Base-by-base conservation (phyloP, 2,888 invertebrate genomes). In the Lamellibrachia satsuma region DNA sequence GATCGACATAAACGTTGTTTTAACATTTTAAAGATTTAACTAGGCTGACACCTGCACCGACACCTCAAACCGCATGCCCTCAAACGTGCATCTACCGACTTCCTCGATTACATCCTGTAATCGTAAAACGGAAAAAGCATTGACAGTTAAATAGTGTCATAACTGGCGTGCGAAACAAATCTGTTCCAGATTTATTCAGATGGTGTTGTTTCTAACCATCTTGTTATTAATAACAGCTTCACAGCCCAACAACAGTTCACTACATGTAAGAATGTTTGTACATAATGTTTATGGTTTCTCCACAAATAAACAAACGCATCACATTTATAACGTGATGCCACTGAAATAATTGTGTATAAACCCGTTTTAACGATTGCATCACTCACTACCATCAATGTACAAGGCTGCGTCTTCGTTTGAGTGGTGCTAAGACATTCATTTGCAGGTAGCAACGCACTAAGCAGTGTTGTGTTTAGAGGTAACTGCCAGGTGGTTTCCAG, bases 311-410 rank as follows among this genome's bases (percentile, higher is more conserved):
- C 75, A 75, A 75, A 75, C 15, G 3, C 22, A 22, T 75, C 3
- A 75, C n/a, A 75, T 57, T 8, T 15, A 15, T 75, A 75, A 75
- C 75, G 75, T 15, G n/a, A 75, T 75, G 22, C 3, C n/a, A 22
- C n/a, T 22, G 75, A 22, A 75, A 11, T 75, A 75, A 75, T 75
- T 75, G 39, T 39, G 39, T 39, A 75, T 75, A 75, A 75, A 75
- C 75, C 75, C n/a, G 75, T 75, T 75, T 75, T 75, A 75, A 75
- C 75, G 75, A 75, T 75, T 75, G 75, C 75, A 75, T 75, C 75
- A 75, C 22, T n/a, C 3, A 75, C 75, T 75, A 22, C 75, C 15
- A 75, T 22, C 15, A 15, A 75, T 75, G 75, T 75, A 22, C 22
- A 22, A 75, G 22, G 15, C 75, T 1, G 6, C 75, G 15, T 1